phyloP scores from a whole-genome alignment of 2,888 invertebrate genomes.

The Dryobota labecula region DNA sequence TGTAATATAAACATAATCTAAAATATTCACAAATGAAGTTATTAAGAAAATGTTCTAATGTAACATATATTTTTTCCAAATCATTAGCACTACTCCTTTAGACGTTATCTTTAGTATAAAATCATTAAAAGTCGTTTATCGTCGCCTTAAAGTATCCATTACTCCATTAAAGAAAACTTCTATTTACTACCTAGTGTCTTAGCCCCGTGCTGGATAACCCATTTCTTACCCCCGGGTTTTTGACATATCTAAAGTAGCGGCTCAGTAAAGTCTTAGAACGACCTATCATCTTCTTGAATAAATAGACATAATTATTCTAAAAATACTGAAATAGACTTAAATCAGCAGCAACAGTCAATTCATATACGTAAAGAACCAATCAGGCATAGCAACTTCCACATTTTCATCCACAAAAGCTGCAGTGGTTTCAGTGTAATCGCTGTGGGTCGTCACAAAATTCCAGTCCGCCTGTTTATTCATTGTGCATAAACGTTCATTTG shows the following conservation, averaged over 20 bases:
- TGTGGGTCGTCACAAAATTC: slow-evolving; percentile 68
- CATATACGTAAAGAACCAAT: slow-evolving; percentile 3
- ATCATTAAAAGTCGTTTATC: no score
- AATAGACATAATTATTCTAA: neutral
- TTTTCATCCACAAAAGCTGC: slow-evolving; percentile 56
- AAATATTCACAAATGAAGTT: no score
- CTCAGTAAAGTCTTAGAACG: neutral
- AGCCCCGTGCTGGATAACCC: no score
- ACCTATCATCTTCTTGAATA: neutral
- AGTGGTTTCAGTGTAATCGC: slow-evolving; percentile 58
- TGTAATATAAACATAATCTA: no score
- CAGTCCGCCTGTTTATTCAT: slow-evolving; percentile 73
- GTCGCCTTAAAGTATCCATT: neutral
- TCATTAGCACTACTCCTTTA: no score
- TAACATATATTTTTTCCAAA: no score
- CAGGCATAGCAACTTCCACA: slow-evolving; percentile 53
- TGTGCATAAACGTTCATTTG: slow-evolving; percentile 83
- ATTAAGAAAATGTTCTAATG: no score
- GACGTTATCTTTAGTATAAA: no score
- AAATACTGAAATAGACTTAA: slow-evolving; percentile 3
- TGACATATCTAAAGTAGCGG: neutral
- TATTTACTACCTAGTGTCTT: neutral
- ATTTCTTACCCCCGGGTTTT: neutral
- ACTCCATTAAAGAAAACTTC: slow-evolving; percentile 10
- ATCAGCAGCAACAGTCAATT: slow-evolving; percentile 5